Conservation (phyloP, 23 tunicate species). For the Trididemnum nubilum region DNA sequence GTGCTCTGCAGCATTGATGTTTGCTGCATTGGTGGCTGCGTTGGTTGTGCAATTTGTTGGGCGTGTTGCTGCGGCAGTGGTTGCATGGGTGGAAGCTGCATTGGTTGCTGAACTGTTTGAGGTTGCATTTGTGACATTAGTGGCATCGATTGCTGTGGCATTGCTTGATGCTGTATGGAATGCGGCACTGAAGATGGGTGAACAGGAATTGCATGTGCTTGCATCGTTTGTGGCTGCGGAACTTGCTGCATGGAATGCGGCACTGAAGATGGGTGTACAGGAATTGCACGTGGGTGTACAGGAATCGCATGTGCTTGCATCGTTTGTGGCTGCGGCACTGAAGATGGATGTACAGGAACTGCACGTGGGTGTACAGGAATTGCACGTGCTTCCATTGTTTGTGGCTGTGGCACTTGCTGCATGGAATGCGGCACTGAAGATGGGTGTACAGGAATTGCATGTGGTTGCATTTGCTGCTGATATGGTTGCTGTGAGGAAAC, state of each 20-base stretch:
- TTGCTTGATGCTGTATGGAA: constrained; percentile 7
- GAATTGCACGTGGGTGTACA: not conserved
- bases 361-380: not conserved
- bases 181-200: not conserved
- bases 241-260: not conserved
- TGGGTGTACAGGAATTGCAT: not conserved
- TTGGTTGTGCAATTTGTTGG: constrained; percentile 3
- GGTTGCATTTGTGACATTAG: not conserved
- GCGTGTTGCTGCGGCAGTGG: constrained; percentile 31
- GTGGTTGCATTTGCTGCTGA: not conserved
- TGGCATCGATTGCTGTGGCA: not conserved
- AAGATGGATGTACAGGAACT: not conserved
- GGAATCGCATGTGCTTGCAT: constrained; percentile 13
- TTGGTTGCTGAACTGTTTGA: not conserved
- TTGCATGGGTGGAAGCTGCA: constrained; percentile 1
- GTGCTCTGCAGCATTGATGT: not conserved
- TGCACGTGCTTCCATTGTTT: too few relatives aligned
- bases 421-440: not conserved
- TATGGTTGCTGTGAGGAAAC: constrained; percentile 14
- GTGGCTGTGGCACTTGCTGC: constrained; percentile 18
- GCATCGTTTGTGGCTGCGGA: not conserved
- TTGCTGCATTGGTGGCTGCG: constrained; percentile 2
- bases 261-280: not conserved
- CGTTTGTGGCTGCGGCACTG: not conserved
- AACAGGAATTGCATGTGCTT: not conserved